Evolutionary conservation across 2,888 invertebrate genomes (phyloP).

Genomic region (Cryptops parisi): DNA sequence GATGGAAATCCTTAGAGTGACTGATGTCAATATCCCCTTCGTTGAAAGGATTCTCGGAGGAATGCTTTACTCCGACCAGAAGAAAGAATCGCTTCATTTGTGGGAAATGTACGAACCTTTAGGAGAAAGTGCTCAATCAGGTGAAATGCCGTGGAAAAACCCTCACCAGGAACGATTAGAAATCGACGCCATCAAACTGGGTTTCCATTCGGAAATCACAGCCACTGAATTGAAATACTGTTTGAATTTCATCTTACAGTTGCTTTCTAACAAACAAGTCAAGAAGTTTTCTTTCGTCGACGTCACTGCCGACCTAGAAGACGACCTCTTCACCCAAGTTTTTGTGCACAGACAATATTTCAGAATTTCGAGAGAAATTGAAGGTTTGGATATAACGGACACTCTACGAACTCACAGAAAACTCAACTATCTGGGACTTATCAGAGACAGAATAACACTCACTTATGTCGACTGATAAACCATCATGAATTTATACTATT

Average conservation of each 20-base stretch:
- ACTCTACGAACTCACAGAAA: not conserved
- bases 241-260: not conserved
- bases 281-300: not conserved
- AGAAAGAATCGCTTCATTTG: not conserved
- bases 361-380: not conserved
- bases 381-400: not conserved
- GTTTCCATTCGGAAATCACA: not conserved
- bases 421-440: not conserved
- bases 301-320: not conserved
- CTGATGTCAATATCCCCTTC: not conserved
- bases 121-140: not conserved
- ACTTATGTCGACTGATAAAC: too few relatives aligned
- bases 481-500: too few relatives aligned
- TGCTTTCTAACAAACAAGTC: not conserved
- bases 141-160: not conserved
- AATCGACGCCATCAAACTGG: not conserved
- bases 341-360: not conserved
- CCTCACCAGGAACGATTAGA: not conserved
- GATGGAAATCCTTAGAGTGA: not conserved
- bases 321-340: not conserved
- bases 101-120: not conserved
- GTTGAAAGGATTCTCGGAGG: not conserved
- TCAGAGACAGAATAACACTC: not conserved
- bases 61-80: not conserved
- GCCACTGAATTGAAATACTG: not conserved